Percentiles rank a stretch among this genome's conserved stretches.
phyloP scores from a whole-genome alignment of 2,888 invertebrate genomes.

The Pristionchus exspectatus region DNA sequence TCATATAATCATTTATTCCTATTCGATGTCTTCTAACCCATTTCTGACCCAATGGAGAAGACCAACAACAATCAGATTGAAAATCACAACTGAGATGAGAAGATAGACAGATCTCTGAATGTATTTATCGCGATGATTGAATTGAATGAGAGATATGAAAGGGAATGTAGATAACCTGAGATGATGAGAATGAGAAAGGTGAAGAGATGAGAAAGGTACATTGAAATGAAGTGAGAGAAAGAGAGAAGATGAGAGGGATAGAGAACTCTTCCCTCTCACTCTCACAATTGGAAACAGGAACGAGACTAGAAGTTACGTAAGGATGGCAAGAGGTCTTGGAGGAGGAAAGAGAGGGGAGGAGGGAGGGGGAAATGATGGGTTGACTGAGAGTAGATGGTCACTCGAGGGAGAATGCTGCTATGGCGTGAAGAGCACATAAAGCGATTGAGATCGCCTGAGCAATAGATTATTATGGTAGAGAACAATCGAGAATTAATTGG shows the following conservation, averaged over 20 bases:
- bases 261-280: conserved; percentile 22
- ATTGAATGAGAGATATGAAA: conserved; percentile 20
- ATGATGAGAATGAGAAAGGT: conserved; percentile 20
- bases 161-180: conserved; percentile 29
- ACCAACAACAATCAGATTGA: conserved; percentile 53
- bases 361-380: background rate
- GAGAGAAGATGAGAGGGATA: conserved; percentile 36
- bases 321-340: conserved; percentile 30
- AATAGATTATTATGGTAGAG: background rate
- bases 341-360: conserved; percentile 5
- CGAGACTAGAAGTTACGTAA: conserved; percentile 47
- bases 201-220: conserved; percentile 31
- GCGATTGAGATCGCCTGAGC: conserved; percentile 66
- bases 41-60: conserved; percentile 36
- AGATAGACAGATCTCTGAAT: background rate
- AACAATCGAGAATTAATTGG: background rate
- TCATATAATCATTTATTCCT: conserved; percentile 66
- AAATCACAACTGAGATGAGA: conserved; percentile 52
- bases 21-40: conserved; percentile 53
- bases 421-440: conserved; percentile 73
- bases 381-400: conserved; percentile 54
- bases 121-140: background rate
- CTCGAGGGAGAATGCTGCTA: conserved; percentile 70
- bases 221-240: conserved; percentile 29
- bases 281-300: conserved; percentile 43